Evolutionary conservation across 2,888 invertebrate species (phyloP).

Genomic region (Synanthedon formicaeformis): DNA sequence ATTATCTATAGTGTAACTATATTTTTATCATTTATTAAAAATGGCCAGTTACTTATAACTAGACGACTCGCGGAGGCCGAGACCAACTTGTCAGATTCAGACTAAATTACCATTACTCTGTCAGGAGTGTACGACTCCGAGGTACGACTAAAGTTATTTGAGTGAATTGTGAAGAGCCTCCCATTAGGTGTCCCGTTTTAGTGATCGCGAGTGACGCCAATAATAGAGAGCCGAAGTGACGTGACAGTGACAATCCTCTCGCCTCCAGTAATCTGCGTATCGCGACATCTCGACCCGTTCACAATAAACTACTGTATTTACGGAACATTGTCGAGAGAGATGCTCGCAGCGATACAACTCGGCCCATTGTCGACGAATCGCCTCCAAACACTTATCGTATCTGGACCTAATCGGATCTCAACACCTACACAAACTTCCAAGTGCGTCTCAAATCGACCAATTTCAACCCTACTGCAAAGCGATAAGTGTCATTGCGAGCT

Average conservation of each 20-base stretch:
- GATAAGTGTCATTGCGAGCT: conserved; percentile 9
- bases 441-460: conserved; percentile 4
- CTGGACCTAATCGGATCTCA: conserved; percentile 60
- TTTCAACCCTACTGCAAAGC: conserved; percentile 12
- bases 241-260: conserved; percentile 1
- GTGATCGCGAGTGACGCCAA: neutral
- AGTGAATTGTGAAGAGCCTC: too few relatives aligned
- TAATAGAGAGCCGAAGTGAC: neutral
- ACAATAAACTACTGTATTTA: conserved; percentile 52
- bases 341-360: conserved; percentile 33
- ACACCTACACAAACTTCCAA: conserved; percentile 18
- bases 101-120: too few relatives aligned
- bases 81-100: too few relatives aligned
- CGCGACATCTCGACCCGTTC: conserved; percentile 11
- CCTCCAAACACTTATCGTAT: conserved; percentile 50
- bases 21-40: too few relatives aligned
- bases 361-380: conserved; percentile 49
- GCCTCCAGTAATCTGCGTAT: conserved; percentile 2
- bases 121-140: too few relatives aligned
- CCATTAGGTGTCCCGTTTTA: too few relatives aligned
- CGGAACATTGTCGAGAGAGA: conserved; percentile 43
- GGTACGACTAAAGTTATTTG: too few relatives aligned
- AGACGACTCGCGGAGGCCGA: too few relatives aligned
- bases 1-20: too few relatives aligned
- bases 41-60: too few relatives aligned